Conservation (phyloP, 2,113 vertebrate genomes). For the Chloropsis hardwickii region DNA sequence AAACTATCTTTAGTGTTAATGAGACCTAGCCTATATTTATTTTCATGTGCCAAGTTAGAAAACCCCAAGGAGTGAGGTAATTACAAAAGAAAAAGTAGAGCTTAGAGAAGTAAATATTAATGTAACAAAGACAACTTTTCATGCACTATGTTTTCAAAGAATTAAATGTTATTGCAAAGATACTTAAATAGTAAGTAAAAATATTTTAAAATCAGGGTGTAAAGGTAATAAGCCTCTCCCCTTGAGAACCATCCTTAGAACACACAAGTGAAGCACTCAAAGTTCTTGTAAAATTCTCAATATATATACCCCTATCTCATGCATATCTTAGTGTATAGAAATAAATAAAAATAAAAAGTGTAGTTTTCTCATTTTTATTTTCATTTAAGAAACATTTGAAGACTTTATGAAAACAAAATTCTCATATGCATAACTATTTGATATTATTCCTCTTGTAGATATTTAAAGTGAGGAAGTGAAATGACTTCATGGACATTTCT, state of each 20-base stretch:
- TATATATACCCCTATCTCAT: background rate
- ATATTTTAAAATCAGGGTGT: background rate
- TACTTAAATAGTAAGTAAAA: background rate
- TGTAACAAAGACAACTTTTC: background rate
- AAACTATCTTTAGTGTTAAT: background rate
- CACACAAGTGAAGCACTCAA: accelerated
- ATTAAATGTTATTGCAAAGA: background rate
- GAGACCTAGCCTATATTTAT: background rate
- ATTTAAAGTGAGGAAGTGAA: background rate
- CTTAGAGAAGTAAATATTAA: background rate
- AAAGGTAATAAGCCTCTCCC: background rate
- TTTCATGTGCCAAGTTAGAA: background rate
- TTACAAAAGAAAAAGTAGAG: background rate
- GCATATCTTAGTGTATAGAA: background rate
- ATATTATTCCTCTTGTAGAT: background rate
- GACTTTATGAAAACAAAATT: background rate
- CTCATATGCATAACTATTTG: background rate
- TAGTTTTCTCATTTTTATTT: background rate
- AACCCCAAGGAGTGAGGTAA: background rate
- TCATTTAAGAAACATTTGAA: background rate
- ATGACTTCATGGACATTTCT: background rate
- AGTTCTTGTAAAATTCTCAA: background rate
- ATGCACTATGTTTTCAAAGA: background rate
- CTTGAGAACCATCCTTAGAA: background rate
- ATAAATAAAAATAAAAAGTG: background rate